Evolutionary conservation across 1,140 invertebrate genomes (phyloP).

Genomic region (Drosophila carrolli): DNA sequence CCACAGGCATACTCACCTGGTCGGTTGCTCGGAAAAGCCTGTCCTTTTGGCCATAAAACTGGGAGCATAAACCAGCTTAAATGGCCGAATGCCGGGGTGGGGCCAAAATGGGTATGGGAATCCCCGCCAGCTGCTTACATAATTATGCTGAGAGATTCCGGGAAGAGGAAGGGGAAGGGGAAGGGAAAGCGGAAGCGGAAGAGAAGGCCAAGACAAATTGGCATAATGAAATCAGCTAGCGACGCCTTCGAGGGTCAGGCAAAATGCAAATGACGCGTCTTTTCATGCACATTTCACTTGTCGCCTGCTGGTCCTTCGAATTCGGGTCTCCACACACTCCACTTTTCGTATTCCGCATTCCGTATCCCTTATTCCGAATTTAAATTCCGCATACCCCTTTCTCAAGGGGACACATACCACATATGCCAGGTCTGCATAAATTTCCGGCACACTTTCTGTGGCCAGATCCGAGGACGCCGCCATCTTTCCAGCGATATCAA

Average conservation of each 20-base stretch:
- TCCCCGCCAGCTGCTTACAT: slow-evolving; percentile 58
- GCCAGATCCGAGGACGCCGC: slow-evolving; percentile 2
- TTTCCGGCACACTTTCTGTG: slow-evolving; percentile 60
- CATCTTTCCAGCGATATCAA: slow-evolving; percentile 55
- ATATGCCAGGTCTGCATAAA: slow-evolving; percentile 61
- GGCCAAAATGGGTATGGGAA: background rate
- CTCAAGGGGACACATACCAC: slow-evolving; percentile 5
- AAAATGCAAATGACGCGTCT: slow-evolving; percentile 70
- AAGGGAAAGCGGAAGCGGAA: too few relatives aligned
- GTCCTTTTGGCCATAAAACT: slow-evolving; percentile 55
- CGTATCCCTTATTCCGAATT: slow-evolving; percentile 13
- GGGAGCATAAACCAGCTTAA: slow-evolving; percentile 38
- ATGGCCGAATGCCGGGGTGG: background rate
- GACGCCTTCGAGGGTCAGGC: slow-evolving; percentile 69
- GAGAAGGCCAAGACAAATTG: slow-evolving; percentile 45
- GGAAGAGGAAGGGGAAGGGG: background rate
- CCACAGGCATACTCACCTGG: slow-evolving; percentile 8
- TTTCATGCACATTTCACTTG: slow-evolving; percentile 52
- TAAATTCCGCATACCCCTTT: slow-evolving; percentile 22
- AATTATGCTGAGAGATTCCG: slow-evolving; percentile 50
- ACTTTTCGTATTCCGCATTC: background rate
- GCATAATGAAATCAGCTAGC: slow-evolving; percentile 58
- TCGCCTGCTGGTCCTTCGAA: slow-evolving; percentile 39
- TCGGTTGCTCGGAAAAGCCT: background rate
- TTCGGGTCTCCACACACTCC: background rate